Conservation (phyloP, 2,797 vertebrate species). For the Enteromius radiatus region DNA sequence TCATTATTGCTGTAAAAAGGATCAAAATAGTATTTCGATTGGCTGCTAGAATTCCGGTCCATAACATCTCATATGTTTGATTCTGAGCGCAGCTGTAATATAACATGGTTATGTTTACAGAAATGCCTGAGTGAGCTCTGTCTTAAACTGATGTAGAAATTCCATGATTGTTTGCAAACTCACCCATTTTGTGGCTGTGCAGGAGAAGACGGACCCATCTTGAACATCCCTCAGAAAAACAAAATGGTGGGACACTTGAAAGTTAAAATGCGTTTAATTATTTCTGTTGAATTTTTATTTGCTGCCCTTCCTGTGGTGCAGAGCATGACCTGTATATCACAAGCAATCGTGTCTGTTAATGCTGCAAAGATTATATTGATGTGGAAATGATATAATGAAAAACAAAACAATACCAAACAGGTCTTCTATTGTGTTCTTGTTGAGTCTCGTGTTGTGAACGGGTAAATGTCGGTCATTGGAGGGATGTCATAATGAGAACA, state of each 20-base stretch:
- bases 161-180: not conserved
- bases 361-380: slow-evolving; percentile 66
- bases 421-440: slow-evolving; percentile 37
- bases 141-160: slow-evolving; percentile 29
- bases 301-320: slow-evolving; percentile 62
- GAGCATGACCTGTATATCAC: slow-evolving; percentile 72
- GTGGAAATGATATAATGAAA: slow-evolving; percentile 72
- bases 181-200: not conserved
- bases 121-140: not conserved
- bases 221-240: not conserved
- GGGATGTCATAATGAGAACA: slow-evolving; percentile 3
- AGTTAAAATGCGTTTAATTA: not conserved
- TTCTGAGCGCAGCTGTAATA: slow-evolving; percentile 52
- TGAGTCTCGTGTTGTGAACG: not conserved
- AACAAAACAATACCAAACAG: slow-evolving; percentile 60
- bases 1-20: slow-evolving; percentile 66
- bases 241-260: not conserved
- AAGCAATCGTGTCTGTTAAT: slow-evolving; percentile 62
- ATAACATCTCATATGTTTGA: slow-evolving; percentile 60
- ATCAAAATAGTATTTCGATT: slow-evolving; percentile 32
- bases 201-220: not conserved
- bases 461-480: slow-evolving; percentile 7
- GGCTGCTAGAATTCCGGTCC: slow-evolving; percentile 52
- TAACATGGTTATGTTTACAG: slow-evolving; percentile 50
- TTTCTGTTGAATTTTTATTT: slow-evolving; percentile 25